Evolutionary conservation across 2,888 invertebrate genomes (phyloP), one percentile per base, ranked within the genome.

Genomic region (Tubiluchus corallicola): DNA sequence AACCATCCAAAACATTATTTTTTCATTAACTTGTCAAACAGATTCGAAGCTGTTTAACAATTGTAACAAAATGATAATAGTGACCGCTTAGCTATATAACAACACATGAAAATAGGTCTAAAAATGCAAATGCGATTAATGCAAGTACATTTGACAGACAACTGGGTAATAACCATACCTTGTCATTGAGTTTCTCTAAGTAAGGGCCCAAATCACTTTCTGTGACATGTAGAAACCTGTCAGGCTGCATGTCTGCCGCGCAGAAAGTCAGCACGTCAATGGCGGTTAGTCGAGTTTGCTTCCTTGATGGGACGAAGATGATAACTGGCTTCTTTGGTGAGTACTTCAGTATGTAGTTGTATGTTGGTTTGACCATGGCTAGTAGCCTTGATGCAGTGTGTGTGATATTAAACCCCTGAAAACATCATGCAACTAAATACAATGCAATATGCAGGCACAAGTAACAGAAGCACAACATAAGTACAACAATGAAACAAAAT

Each of bases 351-450:
- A 96, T 81, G 0, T 87, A 78, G 65, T 90, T 88, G 69, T 94
- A 99, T 0, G 88, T 82, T 0, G 98, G 96, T 60, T 94, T 92
- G 0, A 85, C 82, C 98, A 99, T 98, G 0, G 96, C 87, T 0
- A 92, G 82, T 20, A 99, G 74, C 9, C 98, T 75, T 0, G 94
- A 87, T 0, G 84, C 85, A 59, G 92, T 94, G 69, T 99, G 98
- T 0, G 92, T 90, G 38, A 96, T 82, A 69, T 94, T 98, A 66
- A 92, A 83, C 15, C 96, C 94, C 74, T 83, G 66, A n/a, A n/a
- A n/a, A n/a, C n/a, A n/a, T n/a, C n/a, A n/a, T n/a, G n/a, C n/a
- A n/a, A n/a, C n/a, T n/a, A n/a, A n/a, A n/a, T n/a, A n/a, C n/a
- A n/a, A n/a, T n/a, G n/a, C n/a, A n/a, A n/a, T n/a, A n/a, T n/a